A percentile compares a stretch with the other conserved stretches of the same genome.
Conservation (phyloP, 2,888 invertebrate species). For the Halictus ligatus region DNA sequence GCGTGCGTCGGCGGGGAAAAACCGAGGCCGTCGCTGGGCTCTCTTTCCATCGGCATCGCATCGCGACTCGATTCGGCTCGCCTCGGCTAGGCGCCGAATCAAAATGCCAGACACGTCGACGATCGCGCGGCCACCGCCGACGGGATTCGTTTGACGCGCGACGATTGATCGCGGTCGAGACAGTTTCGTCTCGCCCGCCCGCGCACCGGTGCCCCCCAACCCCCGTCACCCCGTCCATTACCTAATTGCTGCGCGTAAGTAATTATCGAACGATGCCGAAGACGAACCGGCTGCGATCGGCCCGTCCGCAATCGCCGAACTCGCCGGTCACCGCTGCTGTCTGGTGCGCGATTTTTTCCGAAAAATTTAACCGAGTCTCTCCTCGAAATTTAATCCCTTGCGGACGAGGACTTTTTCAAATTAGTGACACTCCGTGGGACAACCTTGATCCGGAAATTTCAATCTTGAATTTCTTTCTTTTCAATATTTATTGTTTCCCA, state of each 20-base stretch:
- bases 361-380: no score
- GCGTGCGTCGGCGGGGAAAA: slow-evolving; percentile 51
- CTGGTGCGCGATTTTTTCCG: background rate
- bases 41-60: slow-evolving; percentile 33
- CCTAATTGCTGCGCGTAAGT: slow-evolving; percentile 70
- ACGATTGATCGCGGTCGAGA: slow-evolving; percentile 60
- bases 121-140: slow-evolving; percentile 31
- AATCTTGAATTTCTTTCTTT: no score
- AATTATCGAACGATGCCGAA: slow-evolving; percentile 60
- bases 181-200: background rate
- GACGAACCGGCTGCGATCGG: slow-evolving; percentile 19
- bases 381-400: background rate
- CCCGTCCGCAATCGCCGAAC: background rate
- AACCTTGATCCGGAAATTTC: background rate
- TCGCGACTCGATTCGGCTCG: slow-evolving; percentile 14
- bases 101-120: slow-evolving; percentile 63
- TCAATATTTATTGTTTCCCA: no score
- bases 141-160: slow-evolving; percentile 56
- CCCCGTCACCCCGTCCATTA: slow-evolving; percentile 59
- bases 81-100: slow-evolving; percentile 43
- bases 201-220: background rate
- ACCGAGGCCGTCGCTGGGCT: slow-evolving; percentile 24
- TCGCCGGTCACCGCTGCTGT: background rate
- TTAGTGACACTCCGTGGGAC: no score
- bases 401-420: background rate